These are phyloP conservation scores for Callithrix jacchus DNA, from an alignment of 2,113 vertebrate species.

Conservation along the genomic window DNA sequence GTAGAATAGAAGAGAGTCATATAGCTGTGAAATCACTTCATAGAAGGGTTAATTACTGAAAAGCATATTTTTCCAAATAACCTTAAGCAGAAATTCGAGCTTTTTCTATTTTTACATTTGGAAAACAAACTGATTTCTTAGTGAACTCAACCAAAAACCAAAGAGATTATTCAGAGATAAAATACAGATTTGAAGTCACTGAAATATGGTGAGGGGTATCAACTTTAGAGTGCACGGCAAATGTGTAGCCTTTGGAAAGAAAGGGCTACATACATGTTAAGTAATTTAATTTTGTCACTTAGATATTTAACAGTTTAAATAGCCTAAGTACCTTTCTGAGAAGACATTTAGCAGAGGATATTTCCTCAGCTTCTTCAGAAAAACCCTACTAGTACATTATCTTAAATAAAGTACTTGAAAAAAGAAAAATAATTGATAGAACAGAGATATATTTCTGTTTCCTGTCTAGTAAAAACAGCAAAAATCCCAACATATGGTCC, in stretches of 20 bases:
- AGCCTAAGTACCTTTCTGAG: conserved; percentile 16
- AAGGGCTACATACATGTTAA: not conserved
- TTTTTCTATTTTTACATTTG: conserved; percentile 8
- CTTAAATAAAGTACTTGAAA: not conserved
- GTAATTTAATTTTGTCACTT: not conserved
- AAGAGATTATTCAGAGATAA: conserved; percentile 28
- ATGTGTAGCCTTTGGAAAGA: not conserved
- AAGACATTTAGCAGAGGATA: conserved; percentile 13
- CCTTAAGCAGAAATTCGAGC: conserved; percentile 1
- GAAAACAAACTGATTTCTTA: conserved; percentile 11
- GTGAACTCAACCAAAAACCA: not conserved
- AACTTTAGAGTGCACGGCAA: not conserved
- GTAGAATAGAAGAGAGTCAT: conserved; percentile 30
- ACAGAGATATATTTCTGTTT: not conserved
- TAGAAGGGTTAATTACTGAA: conserved; percentile 1
- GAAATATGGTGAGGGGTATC: not conserved
- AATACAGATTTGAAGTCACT: not conserved
- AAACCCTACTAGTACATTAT: not conserved
- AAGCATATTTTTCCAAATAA: conserved; percentile 45
- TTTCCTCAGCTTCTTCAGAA: not conserved
- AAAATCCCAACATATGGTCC: not conserved
- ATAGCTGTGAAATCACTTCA: conserved; percentile 29
- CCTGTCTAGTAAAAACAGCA: not conserved
- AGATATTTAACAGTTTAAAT: not conserved
- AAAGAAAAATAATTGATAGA: not conserved